A percentile compares a stretch with the other conserved stretches of the same genome.
These are phyloP conservation scores for Chaetura pelagica DNA, from an alignment of 2,113 vertebrate genomes.

Conservation along the genomic window DNA sequence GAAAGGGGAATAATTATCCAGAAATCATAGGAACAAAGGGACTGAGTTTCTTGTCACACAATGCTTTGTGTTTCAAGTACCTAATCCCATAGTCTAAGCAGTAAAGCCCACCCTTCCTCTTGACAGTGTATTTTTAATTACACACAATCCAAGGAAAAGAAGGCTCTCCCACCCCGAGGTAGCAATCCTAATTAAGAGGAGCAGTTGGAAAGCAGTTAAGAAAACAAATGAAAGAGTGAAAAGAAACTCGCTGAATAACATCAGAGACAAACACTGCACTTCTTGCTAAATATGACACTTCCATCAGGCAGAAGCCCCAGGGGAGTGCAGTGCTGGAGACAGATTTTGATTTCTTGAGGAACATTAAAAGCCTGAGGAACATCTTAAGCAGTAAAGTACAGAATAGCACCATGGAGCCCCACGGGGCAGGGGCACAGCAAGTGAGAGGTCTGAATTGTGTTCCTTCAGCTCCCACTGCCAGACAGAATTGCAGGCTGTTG, in stretches of 20 bases:
- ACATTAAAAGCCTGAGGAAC: not conserved
- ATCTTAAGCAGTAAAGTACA: not conserved
- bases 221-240: slow-evolving; percentile 23
- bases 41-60: not conserved
- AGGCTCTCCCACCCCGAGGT: not conserved
- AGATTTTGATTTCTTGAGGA: not conserved
- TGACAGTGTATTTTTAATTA: not conserved
- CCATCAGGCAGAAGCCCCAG: not conserved
- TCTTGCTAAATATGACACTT: slow-evolving; percentile 26
- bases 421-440: not conserved
- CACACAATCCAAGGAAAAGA: not conserved
- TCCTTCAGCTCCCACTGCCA: not conserved
- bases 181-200: slow-evolving; percentile 52
- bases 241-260: slow-evolving; percentile 5
- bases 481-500: not conserved
- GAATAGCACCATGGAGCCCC: not conserved
- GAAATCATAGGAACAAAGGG: not conserved
- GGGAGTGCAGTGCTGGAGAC: not conserved
- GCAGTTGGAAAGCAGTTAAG: slow-evolving; percentile 9
- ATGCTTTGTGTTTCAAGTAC: not conserved
- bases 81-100: not conserved
- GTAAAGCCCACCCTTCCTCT: slow-evolving; percentile 4
- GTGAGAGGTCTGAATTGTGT: not conserved
- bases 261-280: slow-evolving; percentile 13
- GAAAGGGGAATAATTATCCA: not conserved